Base-by-base conservation (phyloP, 2,797 vertebrate species). In the Tolypeutes matacus region DNA sequence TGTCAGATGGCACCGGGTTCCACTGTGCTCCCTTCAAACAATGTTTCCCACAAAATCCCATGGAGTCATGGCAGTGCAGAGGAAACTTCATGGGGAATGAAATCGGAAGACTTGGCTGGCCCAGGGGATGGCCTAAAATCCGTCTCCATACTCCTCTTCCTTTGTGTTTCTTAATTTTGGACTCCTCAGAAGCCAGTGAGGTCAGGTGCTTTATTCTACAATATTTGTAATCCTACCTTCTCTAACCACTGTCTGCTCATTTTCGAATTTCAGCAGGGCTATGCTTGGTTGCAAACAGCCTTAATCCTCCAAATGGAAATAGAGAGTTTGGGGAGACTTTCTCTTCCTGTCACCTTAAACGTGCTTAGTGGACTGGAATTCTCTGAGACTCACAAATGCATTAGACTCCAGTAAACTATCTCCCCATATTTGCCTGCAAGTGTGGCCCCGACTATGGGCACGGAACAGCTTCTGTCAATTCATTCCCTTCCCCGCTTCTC, bases 291-390 rank as follows among this genome's bases (percentile, higher is more conserved):
- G 9, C 5, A 29, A 49, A 20, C 49, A 76, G 18, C 83, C 75
- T 17, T 72, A n/a, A 58, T 36, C 42, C 64, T n/a, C 73, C 67
- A 87, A 78, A 60, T 70, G 49, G 62, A 95, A 95, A 91, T 21
- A 18, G 29, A 67, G 70, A 78, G 49, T 29, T 23, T 42, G n/a
- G 62, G 65, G n/a, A 91, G 23, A 23, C 29, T 77, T 65, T 72
- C 12, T 20, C 60, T 49, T 9, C 23, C 65, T 49, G 70, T 62
- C 90, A 5, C 65, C 51, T 87, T 29, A n/a, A 49, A 34, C 0
- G 0, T 34, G n/a, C 46, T 21, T 23, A 11, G 13, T 53, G 62
- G 36, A 60, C 65, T 25, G 23, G 42, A 58, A 46, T 92, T 91
- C 49, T 78, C 69, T 21, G 2, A 7, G 2, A 25, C 64, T 81